Conservation (phyloP, 2,113 vertebrate species). For the Alaudala cheleensis region DNA sequence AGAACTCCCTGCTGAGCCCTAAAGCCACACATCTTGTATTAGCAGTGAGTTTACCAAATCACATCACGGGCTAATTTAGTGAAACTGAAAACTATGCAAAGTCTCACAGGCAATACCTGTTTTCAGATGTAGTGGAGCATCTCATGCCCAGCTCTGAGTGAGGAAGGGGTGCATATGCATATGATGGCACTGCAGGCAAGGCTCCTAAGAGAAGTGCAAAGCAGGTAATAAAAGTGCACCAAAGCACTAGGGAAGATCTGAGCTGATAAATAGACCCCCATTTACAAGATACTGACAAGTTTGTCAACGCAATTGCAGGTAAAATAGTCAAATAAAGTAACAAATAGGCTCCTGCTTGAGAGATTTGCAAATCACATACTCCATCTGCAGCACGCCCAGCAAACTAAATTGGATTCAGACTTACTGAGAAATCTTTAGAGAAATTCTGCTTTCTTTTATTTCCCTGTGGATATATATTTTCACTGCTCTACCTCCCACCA, state of each 20-base stretch:
- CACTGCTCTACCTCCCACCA: not conserved
- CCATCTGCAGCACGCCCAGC: not conserved
- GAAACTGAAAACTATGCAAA: not conserved
- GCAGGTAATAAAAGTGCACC: not conserved
- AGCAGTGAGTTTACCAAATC: constrained; percentile 34
- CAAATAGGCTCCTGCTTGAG: constrained; percentile 1
- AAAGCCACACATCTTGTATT: not conserved
- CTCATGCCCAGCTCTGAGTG: not conserved
- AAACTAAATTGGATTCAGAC: constrained; percentile 22
- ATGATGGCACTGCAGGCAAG: not conserved
- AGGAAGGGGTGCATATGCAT: not conserved
- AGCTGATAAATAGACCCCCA: not conserved
- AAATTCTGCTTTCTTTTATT: constrained; percentile 36
- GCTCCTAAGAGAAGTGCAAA: not conserved
- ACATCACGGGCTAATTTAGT: constrained; percentile 11
- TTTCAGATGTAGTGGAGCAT: not conserved
- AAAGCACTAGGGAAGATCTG: not conserved
- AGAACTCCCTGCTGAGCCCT: not conserved
- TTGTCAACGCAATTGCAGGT: not conserved
- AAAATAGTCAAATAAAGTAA: constrained; percentile 16
- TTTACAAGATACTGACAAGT: not conserved
- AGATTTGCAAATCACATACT: constrained; percentile 7
- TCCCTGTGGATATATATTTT: constrained; percentile 14
- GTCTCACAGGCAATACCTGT: not conserved
- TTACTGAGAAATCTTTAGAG: constrained; percentile 21